Percentiles rank a stretch among this genome's conserved stretches.
Conservation (phyloP, 1,140 invertebrate genomes). For the Brachionus asplanchnoidis region DNA sequence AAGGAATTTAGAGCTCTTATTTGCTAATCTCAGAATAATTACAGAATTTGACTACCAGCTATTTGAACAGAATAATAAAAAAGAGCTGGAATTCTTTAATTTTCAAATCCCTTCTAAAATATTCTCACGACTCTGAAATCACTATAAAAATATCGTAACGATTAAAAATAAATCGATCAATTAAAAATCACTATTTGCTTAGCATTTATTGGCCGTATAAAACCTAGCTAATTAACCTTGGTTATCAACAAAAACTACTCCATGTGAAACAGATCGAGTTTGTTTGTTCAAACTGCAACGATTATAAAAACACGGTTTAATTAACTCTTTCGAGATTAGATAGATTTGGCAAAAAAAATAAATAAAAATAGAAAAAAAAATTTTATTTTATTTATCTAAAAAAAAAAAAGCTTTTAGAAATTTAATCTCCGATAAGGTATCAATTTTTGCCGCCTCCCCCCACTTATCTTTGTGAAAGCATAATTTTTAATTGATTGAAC, state of each 20-base stretch:
- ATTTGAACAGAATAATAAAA: neutral
- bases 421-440: neutral
- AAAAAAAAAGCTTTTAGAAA: neutral
- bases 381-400: neutral
- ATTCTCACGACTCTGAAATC: neutral
- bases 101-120: slow-evolving; percentile 3
- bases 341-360: neutral
- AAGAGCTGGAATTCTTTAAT: neutral
- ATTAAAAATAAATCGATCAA: neutral
- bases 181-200: neutral
- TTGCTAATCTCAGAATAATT: neutral
- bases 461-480: neutral
- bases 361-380: neutral
- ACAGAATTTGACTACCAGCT: neutral
- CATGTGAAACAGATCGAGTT: neutral
- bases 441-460: neutral
- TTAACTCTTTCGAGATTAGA: neutral
- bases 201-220: neutral
- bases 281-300: neutral
- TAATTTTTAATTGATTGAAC: neutral
- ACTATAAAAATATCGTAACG: neutral
- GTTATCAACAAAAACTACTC: neutral
- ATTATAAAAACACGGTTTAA: neutral
- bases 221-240: neutral
- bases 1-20: neutral